Percentiles rank a stretch among this genome's conserved stretches.
Evolutionary conservation across 1,140 invertebrate genomes (phyloP).

Genomic region (Argopecten irradians): DNA sequence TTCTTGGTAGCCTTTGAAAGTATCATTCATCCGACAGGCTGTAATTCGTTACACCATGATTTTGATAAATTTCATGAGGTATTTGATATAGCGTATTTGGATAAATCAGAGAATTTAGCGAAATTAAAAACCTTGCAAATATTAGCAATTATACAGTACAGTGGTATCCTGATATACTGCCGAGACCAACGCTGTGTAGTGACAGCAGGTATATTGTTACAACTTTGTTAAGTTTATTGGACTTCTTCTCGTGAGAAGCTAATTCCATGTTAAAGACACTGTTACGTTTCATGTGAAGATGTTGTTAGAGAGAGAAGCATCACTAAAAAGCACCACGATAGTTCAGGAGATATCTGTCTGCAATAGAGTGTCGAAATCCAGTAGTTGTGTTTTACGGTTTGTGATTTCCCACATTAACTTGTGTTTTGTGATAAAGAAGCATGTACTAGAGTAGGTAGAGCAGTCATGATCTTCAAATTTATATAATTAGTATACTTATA

Average conservation of each 20-base stretch:
- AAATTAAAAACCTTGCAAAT: no score
- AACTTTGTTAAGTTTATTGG: neutral
- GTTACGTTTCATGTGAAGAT: neutral
- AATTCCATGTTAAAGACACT: neutral
- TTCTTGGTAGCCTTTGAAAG: no score
- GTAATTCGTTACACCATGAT: no score
- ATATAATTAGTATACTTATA: no score
- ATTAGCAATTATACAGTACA: no score
- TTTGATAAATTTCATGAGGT: no score
- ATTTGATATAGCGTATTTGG: no score
- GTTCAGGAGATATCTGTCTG: neutral
- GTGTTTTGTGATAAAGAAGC: neutral
- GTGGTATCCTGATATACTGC: no score
- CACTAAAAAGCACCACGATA: neutral
- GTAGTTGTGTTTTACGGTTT: neutral
- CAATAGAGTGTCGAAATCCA: slow-evolving; percentile 2
- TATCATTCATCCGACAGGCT: no score
- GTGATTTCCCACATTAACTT: neutral
- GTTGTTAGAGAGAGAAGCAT: neutral
- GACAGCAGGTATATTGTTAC: neutral
- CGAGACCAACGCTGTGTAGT: neutral
- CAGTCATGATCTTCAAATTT: neutral
- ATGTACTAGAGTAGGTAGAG: neutral
- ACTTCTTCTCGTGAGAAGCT: neutral
- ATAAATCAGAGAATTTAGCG: no score